Percentiles rank a stretch among this genome's conserved stretches.
Evolutionary conservation across 2,888 invertebrate species (phyloP).

Genomic region (Rhagonycha lutea): DNA sequence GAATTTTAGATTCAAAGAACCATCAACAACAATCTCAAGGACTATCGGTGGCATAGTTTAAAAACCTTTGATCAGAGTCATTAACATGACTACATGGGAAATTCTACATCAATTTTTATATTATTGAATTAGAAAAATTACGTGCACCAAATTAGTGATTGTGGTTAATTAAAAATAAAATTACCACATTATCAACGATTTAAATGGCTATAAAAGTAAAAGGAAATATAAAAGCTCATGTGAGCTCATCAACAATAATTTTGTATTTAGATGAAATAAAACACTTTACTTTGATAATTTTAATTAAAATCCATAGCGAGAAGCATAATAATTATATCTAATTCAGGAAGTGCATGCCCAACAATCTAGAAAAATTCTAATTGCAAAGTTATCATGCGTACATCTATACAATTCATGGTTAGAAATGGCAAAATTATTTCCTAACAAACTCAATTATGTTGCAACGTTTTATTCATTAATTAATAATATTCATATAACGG

Average conservation of each 20-base stretch:
- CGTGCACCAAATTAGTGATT: not conserved
- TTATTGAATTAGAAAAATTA: not conserved
- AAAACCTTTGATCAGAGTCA: not conserved
- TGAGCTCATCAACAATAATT: not conserved
- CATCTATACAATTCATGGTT: not conserved
- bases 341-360: conserved; percentile 2
- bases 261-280: not conserved
- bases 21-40: not conserved
- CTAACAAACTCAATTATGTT: not conserved
- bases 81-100: not conserved
- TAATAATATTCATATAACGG: not conserved
- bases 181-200: not conserved
- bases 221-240: not conserved
- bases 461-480: not conserved
- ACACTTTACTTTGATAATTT: not conserved
- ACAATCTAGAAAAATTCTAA: not conserved
- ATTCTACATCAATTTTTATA: not conserved
- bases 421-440: not conserved
- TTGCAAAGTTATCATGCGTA: not conserved
- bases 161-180: not conserved
- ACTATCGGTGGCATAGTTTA: not conserved
- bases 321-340: not conserved
- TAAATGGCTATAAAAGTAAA: not conserved
- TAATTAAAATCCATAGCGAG: not conserved
- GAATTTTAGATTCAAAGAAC: not conserved